Evolutionary conservation across 1,140 invertebrate genomes (phyloP).

Genomic region (Lucilia cuprina): DNA sequence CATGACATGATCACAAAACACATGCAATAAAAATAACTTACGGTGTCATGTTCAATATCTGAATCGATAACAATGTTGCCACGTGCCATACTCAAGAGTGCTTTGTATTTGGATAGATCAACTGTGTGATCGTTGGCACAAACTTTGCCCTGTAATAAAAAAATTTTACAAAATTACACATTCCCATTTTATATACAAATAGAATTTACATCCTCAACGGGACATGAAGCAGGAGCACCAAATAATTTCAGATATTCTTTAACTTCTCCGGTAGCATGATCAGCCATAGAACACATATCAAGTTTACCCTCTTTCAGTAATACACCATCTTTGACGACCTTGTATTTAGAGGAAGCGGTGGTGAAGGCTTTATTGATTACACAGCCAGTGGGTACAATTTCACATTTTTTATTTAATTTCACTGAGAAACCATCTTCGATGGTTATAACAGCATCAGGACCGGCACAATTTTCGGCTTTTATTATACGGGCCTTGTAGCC

Average conservation of each 20-base stretch:
- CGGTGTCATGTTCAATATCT: slow-evolving; percentile 58
- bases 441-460: slow-evolving; percentile 48
- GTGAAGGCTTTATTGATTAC: slow-evolving; percentile 52
- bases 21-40: slow-evolving; percentile 43
- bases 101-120: slow-evolving; percentile 57
- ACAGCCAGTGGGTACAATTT: slow-evolving; percentile 54
- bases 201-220: slow-evolving; percentile 45
- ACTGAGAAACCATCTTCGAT: slow-evolving; percentile 49
- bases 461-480: slow-evolving; percentile 58
- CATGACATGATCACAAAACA: neutral
- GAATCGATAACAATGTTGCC: slow-evolving; percentile 54
- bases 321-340: slow-evolving; percentile 55
- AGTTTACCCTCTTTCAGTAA: slow-evolving; percentile 58
- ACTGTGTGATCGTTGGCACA: slow-evolving; percentile 53
- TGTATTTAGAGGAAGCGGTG: slow-evolving; percentile 52
- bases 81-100: slow-evolving; percentile 54
- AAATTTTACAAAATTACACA: neutral
- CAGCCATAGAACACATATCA: slow-evolving; percentile 53
- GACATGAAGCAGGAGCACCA: slow-evolving; percentile 53
- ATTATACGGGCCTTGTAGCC: slow-evolving; percentile 58
- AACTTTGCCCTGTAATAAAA: slow-evolving; percentile 50
- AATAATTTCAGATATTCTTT: slow-evolving; percentile 58
- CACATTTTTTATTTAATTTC: slow-evolving; percentile 59
- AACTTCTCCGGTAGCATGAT: slow-evolving; percentile 49
- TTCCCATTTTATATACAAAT: too few relatives aligned